Percentiles rank a stretch among this genome's conserved stretches.
phyloP scores from a whole-genome alignment of 2,797 vertebrate genomes.

The Dermochelys coriacea region DNA sequence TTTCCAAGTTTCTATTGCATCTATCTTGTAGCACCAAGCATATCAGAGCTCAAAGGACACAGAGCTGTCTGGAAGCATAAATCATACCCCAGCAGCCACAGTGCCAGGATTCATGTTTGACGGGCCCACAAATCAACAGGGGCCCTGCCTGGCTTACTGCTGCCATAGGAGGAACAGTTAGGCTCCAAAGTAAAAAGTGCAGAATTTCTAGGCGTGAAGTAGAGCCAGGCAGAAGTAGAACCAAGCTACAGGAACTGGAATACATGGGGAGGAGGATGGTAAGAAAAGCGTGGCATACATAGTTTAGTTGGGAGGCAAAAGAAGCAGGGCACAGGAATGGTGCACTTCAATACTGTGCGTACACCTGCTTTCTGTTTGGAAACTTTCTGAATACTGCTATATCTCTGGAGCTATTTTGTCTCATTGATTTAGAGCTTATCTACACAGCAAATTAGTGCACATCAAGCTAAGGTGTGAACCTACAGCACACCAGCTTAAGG shows the following conservation, averaged over 20 bases:
- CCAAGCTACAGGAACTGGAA: neutral
- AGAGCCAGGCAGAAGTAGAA: constrained; percentile 10
- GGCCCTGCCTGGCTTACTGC: constrained; percentile 3
- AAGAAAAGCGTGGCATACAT: neutral
- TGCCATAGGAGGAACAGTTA: constrained; percentile 44
- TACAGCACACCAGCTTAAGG: neutral
- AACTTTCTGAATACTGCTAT: neutral
- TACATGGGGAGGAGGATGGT: neutral
- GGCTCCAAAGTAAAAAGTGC: constrained; percentile 25
- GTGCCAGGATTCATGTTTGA: constrained; percentile 7
- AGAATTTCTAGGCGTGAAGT: neutral
- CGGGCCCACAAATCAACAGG: neutral
- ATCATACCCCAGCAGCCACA: neutral
- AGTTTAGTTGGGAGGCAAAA: constrained; percentile 24
- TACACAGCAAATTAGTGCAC: neutral
- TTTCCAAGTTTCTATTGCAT: too few relatives aligned
- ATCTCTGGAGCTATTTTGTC: neutral
- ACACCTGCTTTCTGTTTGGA: neutral
- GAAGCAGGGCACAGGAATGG: neutral
- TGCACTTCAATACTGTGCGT: rapidly evolving
- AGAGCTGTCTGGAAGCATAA: neutral
- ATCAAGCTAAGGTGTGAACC: neutral
- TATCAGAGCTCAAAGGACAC: constrained; percentile 52
- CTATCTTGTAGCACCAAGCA: too few relatives aligned
- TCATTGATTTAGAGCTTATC: neutral